Evolutionary conservation across 2,888 invertebrate species (phyloP), one percentile per base, ranked within the genome.

Genomic region (Erynnis tages): DNA sequence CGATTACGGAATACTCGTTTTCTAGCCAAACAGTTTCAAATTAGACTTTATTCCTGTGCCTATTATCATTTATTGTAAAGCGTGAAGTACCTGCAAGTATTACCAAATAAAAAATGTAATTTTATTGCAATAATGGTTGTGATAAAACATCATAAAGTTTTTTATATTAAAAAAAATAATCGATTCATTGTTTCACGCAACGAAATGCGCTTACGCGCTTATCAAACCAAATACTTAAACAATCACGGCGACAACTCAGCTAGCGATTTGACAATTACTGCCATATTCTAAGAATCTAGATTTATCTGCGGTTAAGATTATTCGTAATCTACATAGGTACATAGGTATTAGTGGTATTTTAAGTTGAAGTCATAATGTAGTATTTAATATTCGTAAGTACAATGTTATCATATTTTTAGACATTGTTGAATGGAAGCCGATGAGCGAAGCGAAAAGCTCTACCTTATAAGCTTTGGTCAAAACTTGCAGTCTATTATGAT

Each of bases 221-320:
- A 68, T 56, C 64, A 69, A 73, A 76, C 77, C 77, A 78, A 79
- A 77, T 71, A n/a, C n/a, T n/a, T n/a, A 78, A 77, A 77, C 70
- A 64, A 72, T 76, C 71, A 74, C 67, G 68, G 65, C 62, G 71
- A 76, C 84, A 86, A 86, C 83, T 79, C 84, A 83, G 88, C 88
- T 89, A 89, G 85, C 86, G 76, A 83, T 80, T 81, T 80, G 82
- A 86, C 81, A 84, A 89, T n/a, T n/a, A n/a, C 89, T 88, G 89
- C 89, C 89, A 89, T 89, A 89, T 79, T 81, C 79, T 89, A 87
- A 88, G 85, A 67, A 82, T 74, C 69, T 85, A 85, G 79, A 66
- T 73, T 63, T 79, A 77, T 76, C 70, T 70, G 72, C 73, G 76
- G 74, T 75, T 75, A 81, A 79, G 73, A 60, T 69, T 63, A 59